Evolutionary conservation across 2,797 vertebrate genomes (phyloP).

Genomic region (Rhinophrynus dorsalis): DNA sequence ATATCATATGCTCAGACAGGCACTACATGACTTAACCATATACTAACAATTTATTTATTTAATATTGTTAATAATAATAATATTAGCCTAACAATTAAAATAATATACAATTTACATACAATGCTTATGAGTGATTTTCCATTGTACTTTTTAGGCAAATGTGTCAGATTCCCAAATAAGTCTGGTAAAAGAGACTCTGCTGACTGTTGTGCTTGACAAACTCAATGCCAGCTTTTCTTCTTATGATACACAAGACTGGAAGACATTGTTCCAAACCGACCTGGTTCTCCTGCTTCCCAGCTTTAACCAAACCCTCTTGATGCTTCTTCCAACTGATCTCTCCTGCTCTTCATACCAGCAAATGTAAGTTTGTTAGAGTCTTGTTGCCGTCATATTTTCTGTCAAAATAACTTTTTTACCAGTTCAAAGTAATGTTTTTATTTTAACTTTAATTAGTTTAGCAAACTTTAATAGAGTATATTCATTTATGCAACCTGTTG

Average conservation of each 20-base stretch:
- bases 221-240: background rate
- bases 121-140: too few species aligned
- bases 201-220: background rate
- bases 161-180: background rate
- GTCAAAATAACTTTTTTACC: too few species aligned
- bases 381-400: too few species aligned
- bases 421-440: too few species aligned
- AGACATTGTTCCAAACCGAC: background rate
- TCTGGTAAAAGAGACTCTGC: background rate
- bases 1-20: background rate
- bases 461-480: too few species aligned
- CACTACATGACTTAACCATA: background rate
- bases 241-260: conserved; percentile 15
- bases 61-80: background rate
- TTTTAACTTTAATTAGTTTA: too few species aligned
- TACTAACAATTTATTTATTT: too few species aligned
- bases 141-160: conserved; percentile 12
- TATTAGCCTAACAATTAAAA: background rate
- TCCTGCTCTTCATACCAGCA: conserved; percentile 30
- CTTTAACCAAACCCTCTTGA: background rate
- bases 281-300: conserved; percentile 7
- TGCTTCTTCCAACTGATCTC: conserved; percentile 7
- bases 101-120: too few species aligned
- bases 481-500: too few species aligned
- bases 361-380: background rate